Evolutionary conservation across 2,888 invertebrate species (phyloP), one percentile per base, ranked within the genome.

Genomic region (Thereva unica): DNA sequence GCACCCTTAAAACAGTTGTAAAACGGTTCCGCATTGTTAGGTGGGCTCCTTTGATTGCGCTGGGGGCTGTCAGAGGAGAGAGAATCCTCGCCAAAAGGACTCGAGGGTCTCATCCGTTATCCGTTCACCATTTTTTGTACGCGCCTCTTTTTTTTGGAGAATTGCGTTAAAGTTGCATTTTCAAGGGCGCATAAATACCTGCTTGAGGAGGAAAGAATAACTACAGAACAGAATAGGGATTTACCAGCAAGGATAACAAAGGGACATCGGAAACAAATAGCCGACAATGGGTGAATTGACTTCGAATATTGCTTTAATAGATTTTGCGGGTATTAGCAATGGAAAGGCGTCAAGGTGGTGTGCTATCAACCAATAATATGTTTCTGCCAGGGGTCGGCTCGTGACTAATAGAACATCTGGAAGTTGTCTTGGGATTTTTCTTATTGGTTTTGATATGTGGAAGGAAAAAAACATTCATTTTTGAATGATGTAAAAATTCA

Each of bases 1-100:
- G 68, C 66, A 67, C 64, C 68, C 68, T 68, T 67, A 68, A 68
- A 68, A 68, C 63, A 66, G 66, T 68, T 64, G 64, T 67, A 68
- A 68, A 68, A 66, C 66, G 68, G 66, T 68, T 68, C 66, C 66
- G 64, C 68, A 68, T 68, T 68, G 68, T 68, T 68, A 66, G 47
- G 40, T 55, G 10, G 42, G 41, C 44, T 44, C 42, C 44, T 64
- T 64, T 64, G 23, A n/a, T 34, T 52, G 35, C 63, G 8, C n/a
- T 63, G 50, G 10, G 41, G 5, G 4, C 7, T 35, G 10, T 10
- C 8, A 47, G 4, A 47, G 10, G 5, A 10, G 10, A 10, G 37
- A 37, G 49, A 35, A 44, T 53, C 44, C 34, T 61, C 9, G 37
- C 45, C 9, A 35, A 53, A 56, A 42, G 56, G 41, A 40, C 56